A percentile compares a stretch with the other conserved stretches of the same genome.
Conservation (phyloP, 1,140 invertebrate species). For the Ptiloglossa arizonensis region DNA sequence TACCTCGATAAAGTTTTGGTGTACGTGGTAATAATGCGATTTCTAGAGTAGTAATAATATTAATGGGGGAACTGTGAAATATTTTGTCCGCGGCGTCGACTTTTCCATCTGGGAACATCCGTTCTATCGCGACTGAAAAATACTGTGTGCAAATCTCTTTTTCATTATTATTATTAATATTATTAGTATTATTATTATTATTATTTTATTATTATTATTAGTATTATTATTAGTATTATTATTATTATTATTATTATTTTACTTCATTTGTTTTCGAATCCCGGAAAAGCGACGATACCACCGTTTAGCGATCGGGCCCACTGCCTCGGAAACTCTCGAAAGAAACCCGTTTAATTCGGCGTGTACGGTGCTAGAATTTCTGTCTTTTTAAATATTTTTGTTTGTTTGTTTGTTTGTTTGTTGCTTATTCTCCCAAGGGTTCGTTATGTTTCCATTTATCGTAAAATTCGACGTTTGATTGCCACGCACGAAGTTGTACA, state of each 20-base stretch:
- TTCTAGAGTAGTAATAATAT: slow-evolving; percentile 28
- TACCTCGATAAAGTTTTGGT: slow-evolving; percentile 11
- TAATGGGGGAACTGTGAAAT: slow-evolving; percentile 44
- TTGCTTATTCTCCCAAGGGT: slow-evolving; percentile 22
- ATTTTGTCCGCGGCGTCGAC: slow-evolving; percentile 50
- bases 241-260: no score
- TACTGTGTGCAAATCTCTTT: slow-evolving; percentile 68
- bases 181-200: no score
- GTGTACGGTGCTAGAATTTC: slow-evolving; percentile 34
- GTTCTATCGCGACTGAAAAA: slow-evolving; percentile 67
- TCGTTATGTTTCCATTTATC: slow-evolving; percentile 10
- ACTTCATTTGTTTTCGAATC: slow-evolving; percentile 51
- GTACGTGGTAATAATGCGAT: slow-evolving; percentile 47
- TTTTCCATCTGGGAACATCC: slow-evolving; percentile 5
- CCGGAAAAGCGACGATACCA: slow-evolving; percentile 69
- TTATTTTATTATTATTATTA: neutral
- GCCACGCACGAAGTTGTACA: slow-evolving; percentile 59
- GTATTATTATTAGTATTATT: no score
- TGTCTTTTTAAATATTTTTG: neutral
- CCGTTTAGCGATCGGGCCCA: slow-evolving; percentile 20
- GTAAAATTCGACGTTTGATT: slow-evolving; percentile 70
- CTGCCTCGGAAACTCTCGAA: slow-evolving; percentile 25
- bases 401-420: neutral
- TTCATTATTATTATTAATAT: slow-evolving; percentile 4
- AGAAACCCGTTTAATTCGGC: slow-evolving; percentile 30